These are phyloP conservation scores for Cephonodes hylas DNA, from an alignment of 2,888 invertebrate genomes.

Conservation along the genomic window DNA sequence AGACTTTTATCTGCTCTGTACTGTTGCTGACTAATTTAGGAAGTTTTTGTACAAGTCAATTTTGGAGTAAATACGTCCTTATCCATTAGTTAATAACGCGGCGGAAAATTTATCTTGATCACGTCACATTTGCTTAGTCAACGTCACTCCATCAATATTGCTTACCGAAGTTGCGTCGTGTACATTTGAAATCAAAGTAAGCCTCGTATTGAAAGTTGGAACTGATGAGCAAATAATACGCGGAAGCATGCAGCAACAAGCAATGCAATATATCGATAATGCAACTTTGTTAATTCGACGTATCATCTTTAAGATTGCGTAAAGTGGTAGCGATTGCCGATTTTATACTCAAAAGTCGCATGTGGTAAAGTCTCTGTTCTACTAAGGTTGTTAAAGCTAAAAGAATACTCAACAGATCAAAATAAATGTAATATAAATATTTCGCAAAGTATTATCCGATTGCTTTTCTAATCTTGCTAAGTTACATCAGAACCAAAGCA, in stretches of 20 bases:
- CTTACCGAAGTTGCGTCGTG: not conserved
- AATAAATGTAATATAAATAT: too few relatives aligned
- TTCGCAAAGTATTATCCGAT: too few relatives aligned
- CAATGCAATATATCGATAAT: conserved; percentile 7
- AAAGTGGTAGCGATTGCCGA: not conserved
- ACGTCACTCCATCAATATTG: not conserved
- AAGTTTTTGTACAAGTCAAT: not conserved
- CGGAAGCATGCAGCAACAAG: not conserved
- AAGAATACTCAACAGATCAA: too few relatives aligned
- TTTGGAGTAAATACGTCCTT: not conserved
- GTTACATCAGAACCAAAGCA: not conserved
- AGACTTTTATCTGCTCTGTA: too few relatives aligned
- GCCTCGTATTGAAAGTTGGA: not conserved
- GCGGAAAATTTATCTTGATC: not conserved
- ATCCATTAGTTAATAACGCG: not conserved
- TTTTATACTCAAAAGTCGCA: too few relatives aligned
- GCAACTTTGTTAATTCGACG: not conserved
- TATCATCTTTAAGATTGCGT: conserved; percentile 1
- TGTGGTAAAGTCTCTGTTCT: too few relatives aligned
- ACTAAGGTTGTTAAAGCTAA: too few relatives aligned
- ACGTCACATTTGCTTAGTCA: conserved; percentile 1
- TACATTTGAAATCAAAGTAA: not conserved
- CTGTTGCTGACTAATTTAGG: not conserved
- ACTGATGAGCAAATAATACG: conserved; percentile 1
- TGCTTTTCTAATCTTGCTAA: not conserved